These are phyloP conservation scores for Indri indri DNA, from an alignment of 2,113 vertebrate species.

Conservation along the genomic window DNA sequence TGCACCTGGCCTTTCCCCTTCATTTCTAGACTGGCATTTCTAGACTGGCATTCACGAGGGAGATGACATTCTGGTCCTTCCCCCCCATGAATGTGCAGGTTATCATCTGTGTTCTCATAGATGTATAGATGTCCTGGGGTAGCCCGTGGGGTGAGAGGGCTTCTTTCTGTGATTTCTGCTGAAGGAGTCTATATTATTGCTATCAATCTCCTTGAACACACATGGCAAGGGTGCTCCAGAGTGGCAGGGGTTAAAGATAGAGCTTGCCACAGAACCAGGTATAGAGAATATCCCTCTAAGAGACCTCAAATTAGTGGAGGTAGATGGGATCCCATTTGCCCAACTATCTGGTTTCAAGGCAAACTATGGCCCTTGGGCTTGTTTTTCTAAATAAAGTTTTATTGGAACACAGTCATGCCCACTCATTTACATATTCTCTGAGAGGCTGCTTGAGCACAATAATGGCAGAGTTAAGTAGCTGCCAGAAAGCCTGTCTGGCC, in stretches of 20 bases:
- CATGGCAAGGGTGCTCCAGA: neutral
- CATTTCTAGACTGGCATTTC: neutral
- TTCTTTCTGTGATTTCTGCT: neutral
- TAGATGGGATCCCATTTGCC: neutral
- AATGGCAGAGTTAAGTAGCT: neutral
- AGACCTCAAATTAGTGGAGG: neutral
- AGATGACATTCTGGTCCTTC: neutral
- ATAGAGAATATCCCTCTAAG: neutral
- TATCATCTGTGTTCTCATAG: neutral
- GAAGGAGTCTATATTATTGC: neutral
- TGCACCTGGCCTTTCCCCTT: neutral
- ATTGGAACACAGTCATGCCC: neutral
- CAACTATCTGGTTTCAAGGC: neutral
- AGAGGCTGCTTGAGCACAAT: neutral
- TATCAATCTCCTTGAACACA: neutral
- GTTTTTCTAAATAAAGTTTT: constrained; percentile 40
- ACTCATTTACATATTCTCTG: neutral
- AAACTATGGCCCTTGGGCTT: neutral
- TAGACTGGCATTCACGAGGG: too few relatives aligned
- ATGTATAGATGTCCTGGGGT: neutral
- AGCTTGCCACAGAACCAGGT: neutral
- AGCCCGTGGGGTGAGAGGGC: neutral
- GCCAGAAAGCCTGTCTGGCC: neutral
- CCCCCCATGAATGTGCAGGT: neutral
- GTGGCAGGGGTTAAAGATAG: neutral